Base-by-base conservation (phyloP, 2,113 vertebrate species). In the Candoia aspera region DNA sequence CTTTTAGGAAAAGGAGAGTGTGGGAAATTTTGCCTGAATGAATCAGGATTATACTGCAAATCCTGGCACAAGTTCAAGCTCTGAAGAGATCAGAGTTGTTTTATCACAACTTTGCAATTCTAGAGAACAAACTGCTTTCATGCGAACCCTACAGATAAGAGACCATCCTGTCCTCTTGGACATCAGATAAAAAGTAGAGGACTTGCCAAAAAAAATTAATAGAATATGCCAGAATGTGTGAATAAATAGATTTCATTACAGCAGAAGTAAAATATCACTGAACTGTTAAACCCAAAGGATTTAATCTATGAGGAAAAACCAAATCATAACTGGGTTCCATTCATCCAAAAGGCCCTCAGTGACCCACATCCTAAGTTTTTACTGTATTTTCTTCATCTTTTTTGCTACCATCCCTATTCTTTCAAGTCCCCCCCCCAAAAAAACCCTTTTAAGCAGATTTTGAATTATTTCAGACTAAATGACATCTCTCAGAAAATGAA, bases 371-470 rank as follows among this genome's bases (percentile, higher is more conserved):
- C 21, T 87, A 10, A 55, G 26, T 73, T 33, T 42, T 53, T 59
- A 24, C 33, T 79, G 42, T 33, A 46, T 26, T 21, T 59, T 9
- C 87, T 85, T 62, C 42, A 9, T 54, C 29, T 92, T 59, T 21
- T 79, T 24, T 46, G 23, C 79, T 92, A 64, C 42, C 90, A 73
- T 79, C 10, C 29, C 21, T 87, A 29, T 94, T 23, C 62, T 58
- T 49, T 93, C 42, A 33, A 49, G 4, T 49, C 93, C 93, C 91
- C 94, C 92, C 12, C 87, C 42, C 42, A 42, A 42, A 57, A 91
- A 94, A 94, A 57, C 15, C 90, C 53, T 94, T 95, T 93, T 91
- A 95, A 91, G 90, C 90, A 49, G 8, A 93, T 89, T 64, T 0
- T 21, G 85, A 89, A 64, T 93, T 54, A 95, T 91, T 93, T 73